phyloP scores from a whole-genome alignment of 2,888 invertebrate species.

The Scrobipalpa atriplicella region DNA sequence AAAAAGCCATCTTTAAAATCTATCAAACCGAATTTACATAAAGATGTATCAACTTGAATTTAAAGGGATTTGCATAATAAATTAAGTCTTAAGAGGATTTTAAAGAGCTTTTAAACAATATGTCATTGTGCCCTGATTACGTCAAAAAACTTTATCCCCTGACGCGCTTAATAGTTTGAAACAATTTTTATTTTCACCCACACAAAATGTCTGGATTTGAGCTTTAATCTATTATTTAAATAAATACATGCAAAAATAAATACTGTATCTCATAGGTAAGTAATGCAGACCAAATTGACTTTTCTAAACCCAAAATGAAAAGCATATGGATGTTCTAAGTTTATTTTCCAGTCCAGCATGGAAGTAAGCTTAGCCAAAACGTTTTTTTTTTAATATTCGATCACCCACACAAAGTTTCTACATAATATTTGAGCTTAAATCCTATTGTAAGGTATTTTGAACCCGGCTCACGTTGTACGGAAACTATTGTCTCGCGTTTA shows the following conservation, averaged over 20 bases:
- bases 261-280: too few relatives aligned
- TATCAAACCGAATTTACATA: constrained; percentile 16
- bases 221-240: too few relatives aligned
- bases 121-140: constrained; percentile 1
- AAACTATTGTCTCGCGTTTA: constrained; percentile 64
- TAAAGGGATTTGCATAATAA: constrained; percentile 4
- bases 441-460: constrained; percentile 50
- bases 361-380: too few relatives aligned
- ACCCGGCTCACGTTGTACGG: constrained; percentile 57
- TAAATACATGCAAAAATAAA: too few relatives aligned
- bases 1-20: background rate
- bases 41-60: constrained; percentile 15
- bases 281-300: too few relatives aligned
- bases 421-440: constrained; percentile 39
- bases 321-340: too few relatives aligned
- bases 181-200: constrained; percentile 2
- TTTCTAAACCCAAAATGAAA: too few relatives aligned
- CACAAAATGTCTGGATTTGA: too few relatives aligned
- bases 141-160: background rate
- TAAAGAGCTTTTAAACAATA: constrained; percentile 19
- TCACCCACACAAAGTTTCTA: background rate
- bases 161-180: constrained; percentile 1
- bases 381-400: background rate
- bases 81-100: constrained; percentile 15
- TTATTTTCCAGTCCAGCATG: too few relatives aligned